These are phyloP conservation scores for Meriones unguiculatus DNA, from an alignment of 2,113 vertebrate species.

Conservation along the genomic window DNA sequence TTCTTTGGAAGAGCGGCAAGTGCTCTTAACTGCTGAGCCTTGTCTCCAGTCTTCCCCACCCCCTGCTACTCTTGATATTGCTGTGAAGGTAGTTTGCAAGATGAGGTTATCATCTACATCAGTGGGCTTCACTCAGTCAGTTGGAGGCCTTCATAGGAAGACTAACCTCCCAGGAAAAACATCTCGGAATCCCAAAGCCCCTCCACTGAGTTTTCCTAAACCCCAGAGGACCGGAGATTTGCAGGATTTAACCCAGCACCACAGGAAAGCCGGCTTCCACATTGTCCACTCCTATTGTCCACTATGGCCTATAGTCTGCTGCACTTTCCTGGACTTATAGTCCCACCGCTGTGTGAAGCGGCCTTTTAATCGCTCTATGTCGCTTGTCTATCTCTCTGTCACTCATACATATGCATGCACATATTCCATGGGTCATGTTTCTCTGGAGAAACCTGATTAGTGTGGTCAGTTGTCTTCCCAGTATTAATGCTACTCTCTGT, in stretches of 20 bases:
- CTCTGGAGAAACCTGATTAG: neutral
- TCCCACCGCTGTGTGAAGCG: neutral
- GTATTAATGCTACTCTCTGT: neutral
- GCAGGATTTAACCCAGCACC: no score
- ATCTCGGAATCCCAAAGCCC: neutral
- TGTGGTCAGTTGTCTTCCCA: neutral
- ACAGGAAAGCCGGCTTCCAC: neutral
- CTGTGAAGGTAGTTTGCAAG: neutral
- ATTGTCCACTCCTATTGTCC: neutral
- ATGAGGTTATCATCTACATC: conserved; percentile 2
- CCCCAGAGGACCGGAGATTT: neutral
- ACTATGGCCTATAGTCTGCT: neutral
- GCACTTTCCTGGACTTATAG: neutral
- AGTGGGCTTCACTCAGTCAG: neutral
- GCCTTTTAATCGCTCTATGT: neutral
- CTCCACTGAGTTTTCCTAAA: neutral
- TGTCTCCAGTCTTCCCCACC: neutral
- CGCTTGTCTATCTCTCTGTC: neutral
- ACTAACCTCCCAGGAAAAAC: neutral
- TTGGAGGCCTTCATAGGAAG: neutral
- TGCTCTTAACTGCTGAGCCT: neutral
- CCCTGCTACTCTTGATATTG: neutral
- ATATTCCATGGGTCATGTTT: neutral
- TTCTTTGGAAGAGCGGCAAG: neutral
- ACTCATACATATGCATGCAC: neutral